Percentiles rank a stretch among this genome's conserved stretches.
Evolutionary conservation across 2,797 vertebrate species (phyloP).

Genomic region (Neosilurus mollespiculum): DNA sequence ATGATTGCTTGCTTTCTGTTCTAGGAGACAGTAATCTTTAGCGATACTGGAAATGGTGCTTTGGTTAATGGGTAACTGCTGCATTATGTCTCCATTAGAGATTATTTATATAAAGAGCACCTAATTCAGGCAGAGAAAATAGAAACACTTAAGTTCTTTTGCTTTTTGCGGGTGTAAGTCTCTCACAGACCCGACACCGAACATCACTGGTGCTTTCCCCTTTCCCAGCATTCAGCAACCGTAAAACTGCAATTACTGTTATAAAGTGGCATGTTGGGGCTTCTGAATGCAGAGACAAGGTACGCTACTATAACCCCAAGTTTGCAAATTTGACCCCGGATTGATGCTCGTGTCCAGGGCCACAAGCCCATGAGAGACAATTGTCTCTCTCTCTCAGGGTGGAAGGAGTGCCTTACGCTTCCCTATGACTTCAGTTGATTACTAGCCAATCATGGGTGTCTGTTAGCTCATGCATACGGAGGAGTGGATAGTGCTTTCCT

Average conservation of each 20-base stretch:
- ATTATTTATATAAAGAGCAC: neutral
- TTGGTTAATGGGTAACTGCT: conserved; percentile 30
- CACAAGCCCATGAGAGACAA: too few species aligned
- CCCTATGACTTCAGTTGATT: too few species aligned
- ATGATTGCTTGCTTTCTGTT: conserved; percentile 18
- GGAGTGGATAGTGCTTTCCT: too few species aligned
- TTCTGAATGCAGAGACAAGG: too few species aligned
- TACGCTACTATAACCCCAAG: too few species aligned
- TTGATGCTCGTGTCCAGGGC: too few species aligned
- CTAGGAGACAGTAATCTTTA: neutral
- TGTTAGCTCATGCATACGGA: too few species aligned
- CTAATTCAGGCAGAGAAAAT: neutral
- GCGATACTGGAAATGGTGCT: conserved; percentile 3
- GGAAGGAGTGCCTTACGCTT: too few species aligned
- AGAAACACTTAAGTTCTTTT: neutral
- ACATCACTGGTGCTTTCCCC: neutral
- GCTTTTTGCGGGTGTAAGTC: neutral
- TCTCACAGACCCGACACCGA: neutral
- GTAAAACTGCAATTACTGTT: neutral
- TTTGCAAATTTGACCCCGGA: too few species aligned
- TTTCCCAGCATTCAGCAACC: neutral
- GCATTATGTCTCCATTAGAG: conserved; percentile 4
- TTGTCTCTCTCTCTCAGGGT: too few species aligned
- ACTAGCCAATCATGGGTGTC: too few species aligned
- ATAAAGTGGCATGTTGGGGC: neutral